Conservation (phyloP, 2,888 invertebrate species). For the Caenorhabditis parvicauda region DNA sequence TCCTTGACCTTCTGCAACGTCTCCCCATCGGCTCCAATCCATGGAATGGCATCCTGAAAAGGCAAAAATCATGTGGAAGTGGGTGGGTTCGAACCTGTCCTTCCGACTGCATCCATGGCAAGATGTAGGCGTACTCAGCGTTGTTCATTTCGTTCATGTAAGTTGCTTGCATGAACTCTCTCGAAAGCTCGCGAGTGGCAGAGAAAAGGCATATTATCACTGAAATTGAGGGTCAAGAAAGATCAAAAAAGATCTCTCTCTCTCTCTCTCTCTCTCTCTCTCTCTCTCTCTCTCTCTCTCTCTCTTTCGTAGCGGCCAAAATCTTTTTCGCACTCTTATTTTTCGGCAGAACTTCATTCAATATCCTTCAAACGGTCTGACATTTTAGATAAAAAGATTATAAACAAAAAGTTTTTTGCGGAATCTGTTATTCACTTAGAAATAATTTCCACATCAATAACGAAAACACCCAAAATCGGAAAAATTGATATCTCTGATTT, state of each 20-base stretch:
- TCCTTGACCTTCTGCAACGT: slow-evolving; percentile 55
- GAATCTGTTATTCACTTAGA: no score
- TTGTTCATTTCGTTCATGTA: slow-evolving; percentile 42
- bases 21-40: slow-evolving; percentile 56
- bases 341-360: background rate
- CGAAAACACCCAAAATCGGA: no score
- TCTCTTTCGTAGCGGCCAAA: no score
- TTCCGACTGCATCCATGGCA: slow-evolving; percentile 55
- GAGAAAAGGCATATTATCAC: slow-evolving; percentile 59
- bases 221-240: slow-evolving; percentile 26
- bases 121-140: slow-evolving; percentile 53
- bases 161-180: slow-evolving; percentile 59
- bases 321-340: no score
- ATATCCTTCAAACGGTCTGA: no score
- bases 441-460: no score
- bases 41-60: slow-evolving; percentile 49
- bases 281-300: background rate
- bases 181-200: slow-evolving; percentile 56
- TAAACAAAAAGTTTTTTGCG: no score
- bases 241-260: no score
- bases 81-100: slow-evolving; percentile 13
- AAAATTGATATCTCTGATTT: no score
- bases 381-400: no score
- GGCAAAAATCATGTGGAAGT: no score
- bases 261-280: no score